Evolutionary conservation across 2,113 vertebrate species (phyloP), one percentile per base, ranked within the genome.

Genomic region (Puntigrus tetrazona): DNA sequence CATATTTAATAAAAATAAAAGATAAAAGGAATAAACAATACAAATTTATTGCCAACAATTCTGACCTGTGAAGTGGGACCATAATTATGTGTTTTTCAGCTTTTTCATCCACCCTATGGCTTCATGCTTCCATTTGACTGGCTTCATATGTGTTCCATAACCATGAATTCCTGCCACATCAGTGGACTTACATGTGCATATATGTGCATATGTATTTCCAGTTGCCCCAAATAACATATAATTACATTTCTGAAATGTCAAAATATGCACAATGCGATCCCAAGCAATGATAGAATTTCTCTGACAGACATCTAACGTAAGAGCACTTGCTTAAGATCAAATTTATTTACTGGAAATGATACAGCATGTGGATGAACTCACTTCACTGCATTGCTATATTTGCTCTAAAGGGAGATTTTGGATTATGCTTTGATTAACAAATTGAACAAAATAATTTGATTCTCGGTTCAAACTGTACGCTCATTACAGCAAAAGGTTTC

Each of bases 291-390:
- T 72, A 9, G 41, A 29, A 57, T 77, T 27, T 29, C 16, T 31
- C 63, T 45, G 52, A 72, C 67, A 70, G 22, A 31, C 7, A 9
- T 34, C 41, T 7, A 43, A 55, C 82, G 52, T 59, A 81, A 69
- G 20, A 25, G 25, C 18, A 78, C 31, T 59, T 67, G 36, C 25
- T 82, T 57, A 22, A 74, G 8, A 74, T 76, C 45, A 61, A 3
- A 50, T 76, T 14, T 57, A 82, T 75, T 77, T 38, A 76, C 31
- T 77, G 79, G 59, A 86, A 82, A 14, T 75, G 82, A 86, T 73
- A 9, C 3, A 73, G 16, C 50, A 38, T 57, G 75, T 77, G 50
- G n/a, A 38, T 57, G 11, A 57, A 77, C 29, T 36, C 5, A 16
- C 31, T n/a, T 57, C 7, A 78, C 4, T 43, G 36, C 10, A 14